A percentile compares a stretch with the other conserved stretches of the same genome.
phyloP scores from a whole-genome alignment of 2,113 vertebrate genomes.

The Xenotilapia flavipinnis region DNA sequence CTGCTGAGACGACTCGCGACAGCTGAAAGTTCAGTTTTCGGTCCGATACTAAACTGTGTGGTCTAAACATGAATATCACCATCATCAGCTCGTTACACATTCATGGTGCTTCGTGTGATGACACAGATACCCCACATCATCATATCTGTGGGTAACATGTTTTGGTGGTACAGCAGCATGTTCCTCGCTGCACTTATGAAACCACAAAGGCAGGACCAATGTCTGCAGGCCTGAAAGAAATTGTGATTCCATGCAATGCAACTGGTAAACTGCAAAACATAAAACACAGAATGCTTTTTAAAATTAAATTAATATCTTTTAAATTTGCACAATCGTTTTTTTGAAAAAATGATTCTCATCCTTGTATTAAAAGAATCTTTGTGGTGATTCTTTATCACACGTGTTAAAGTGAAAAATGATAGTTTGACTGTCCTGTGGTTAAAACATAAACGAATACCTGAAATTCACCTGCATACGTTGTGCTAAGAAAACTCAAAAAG shows the following conservation, averaged over 20 bases:
- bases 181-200: not conserved
- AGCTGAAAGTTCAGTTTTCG: not conserved
- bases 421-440: not conserved
- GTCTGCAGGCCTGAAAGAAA: not conserved
- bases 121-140: no score
- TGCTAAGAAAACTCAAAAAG: not conserved
- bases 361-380: not conserved
- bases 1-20: not conserved
- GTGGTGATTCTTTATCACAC: not conserved
- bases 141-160: not conserved
- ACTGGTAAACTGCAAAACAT: not conserved
- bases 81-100: not conserved
- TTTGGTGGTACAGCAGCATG: not conserved
- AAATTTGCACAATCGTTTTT: not conserved
- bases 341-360: not conserved
- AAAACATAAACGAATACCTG: fast-evolving
- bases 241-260: not conserved
- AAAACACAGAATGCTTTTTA: fast-evolving
- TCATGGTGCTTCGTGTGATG: not conserved
- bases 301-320: not conserved
- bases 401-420: not conserved
- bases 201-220: not conserved
- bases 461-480: not conserved
- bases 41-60: not conserved
- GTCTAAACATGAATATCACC: not conserved